phyloP scores from a whole-genome alignment of 2,888 invertebrate genomes.

The Drosophila lutescens region DNA sequence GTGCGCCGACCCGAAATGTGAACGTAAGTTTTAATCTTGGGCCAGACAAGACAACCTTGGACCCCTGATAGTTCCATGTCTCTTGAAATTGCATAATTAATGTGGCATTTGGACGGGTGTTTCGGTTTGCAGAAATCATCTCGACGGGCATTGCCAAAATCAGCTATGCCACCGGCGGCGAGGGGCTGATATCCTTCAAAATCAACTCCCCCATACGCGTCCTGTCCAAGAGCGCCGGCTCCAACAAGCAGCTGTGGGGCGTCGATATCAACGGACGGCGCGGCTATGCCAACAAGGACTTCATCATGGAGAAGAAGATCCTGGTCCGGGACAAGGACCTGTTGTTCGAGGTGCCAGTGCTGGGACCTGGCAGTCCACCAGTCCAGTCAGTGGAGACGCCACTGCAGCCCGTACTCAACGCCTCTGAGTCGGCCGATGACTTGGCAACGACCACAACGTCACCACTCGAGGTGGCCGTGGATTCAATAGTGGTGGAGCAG shows the following conservation, averaged over 20 bases:
- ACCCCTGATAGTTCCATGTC: not conserved
- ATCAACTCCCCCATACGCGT: conserved; percentile 86
- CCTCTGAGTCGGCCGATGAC: conserved; percentile 62
- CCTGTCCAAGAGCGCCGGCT: conserved; percentile 89
- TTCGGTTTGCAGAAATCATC: conserved; percentile 74
- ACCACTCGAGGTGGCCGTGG: conserved; percentile 78
- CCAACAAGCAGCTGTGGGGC: conserved; percentile 86
- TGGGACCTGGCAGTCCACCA: conserved; percentile 22
- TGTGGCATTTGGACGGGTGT: conserved; percentile 1
- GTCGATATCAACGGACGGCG: conserved; percentile 88
- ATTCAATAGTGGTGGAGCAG: conserved; percentile 55
- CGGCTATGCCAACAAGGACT: conserved; percentile 88
- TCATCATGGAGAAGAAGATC: conserved; percentile 87
- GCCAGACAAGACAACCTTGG: conserved; percentile 10
- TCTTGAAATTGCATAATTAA: conserved; percentile 15
- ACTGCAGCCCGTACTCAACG: conserved; percentile 44
- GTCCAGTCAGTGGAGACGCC: not conserved
- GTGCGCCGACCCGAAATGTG: conserved; percentile 90
- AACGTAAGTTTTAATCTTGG: conserved; percentile 85
- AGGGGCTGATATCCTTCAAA: conserved; percentile 87
- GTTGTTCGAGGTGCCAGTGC: conserved; percentile 82
- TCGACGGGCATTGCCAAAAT: conserved; percentile 87
- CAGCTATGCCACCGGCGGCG: conserved; percentile 86
- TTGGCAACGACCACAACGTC: conserved; percentile 61
- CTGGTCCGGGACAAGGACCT: conserved; percentile 82